Evolutionary conservation across 2,888 invertebrate species (phyloP), one percentile per base, ranked within the genome.

Genomic region (Sphinx pinastri): DNA sequence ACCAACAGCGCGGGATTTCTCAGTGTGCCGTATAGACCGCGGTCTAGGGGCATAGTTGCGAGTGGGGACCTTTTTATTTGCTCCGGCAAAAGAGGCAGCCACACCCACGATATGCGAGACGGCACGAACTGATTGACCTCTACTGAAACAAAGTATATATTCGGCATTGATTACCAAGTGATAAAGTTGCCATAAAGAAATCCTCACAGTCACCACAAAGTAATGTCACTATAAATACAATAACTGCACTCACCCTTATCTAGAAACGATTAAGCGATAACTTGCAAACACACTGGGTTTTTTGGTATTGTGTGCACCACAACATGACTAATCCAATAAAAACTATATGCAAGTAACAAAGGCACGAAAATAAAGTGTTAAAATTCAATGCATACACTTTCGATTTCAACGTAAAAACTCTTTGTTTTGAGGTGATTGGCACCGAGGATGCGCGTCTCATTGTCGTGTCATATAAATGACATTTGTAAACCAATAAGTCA

Each of bases 371-470:
- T 79, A 71, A 83, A 80, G 86, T 85, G 88, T 91, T 90, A 88
- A 87, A 81, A 90, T 89, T 88, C 88, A 84, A 77, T 77, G 81
- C 86, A 77, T 84, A 86, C 77, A 81, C 86, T 88, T 88, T 88
- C 87, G 81, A 83, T 87, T 87, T 88, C 83, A 82, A 83, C 80
- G 83, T 77, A 76, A 81, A 76, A 84, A 75, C 85, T 85, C 88
- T 90, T 91, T 91, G 90, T 89, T 84, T 79, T 75, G 76, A 81
- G 89, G 89, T 89, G 86, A 86, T 81, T 88, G 88, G 76, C 84
- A 80, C 67, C 72, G 66, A 55, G 63, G 16, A 19, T 75, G 72
- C 71, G 73, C 71, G 70, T 70, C 16, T 54, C 79, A 75, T 74
- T 75, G 76, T 68, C 74, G 75, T 76, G 74, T 79, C 78, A 77